Evolutionary conservation across 2,888 invertebrate genomes (phyloP).

Genomic region (Rhagophthalmus giganteus): DNA sequence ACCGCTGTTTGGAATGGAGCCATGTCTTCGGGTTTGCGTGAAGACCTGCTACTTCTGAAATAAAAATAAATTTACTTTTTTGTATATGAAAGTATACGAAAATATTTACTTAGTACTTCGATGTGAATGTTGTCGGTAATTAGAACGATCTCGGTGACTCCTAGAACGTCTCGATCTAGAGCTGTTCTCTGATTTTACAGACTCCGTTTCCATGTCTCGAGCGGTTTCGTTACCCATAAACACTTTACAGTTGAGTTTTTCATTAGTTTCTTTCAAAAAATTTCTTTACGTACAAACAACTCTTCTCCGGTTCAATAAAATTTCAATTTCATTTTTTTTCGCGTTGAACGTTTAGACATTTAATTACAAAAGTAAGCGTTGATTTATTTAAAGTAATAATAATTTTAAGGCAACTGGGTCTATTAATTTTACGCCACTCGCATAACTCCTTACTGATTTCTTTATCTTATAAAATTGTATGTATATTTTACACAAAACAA

Average conservation of each 20-base stretch:
- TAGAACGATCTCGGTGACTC: constrained; percentile 60
- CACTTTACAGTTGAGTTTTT: constrained; percentile 10
- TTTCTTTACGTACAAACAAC: no score
- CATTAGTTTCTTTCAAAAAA: constrained; percentile 15
- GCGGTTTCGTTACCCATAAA: constrained; percentile 58
- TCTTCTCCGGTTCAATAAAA: no score
- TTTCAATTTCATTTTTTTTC: no score
- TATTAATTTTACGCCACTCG: constrained; percentile 1
- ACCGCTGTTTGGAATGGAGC: constrained; percentile 87
- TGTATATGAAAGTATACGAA: no score
- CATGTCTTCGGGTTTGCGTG: constrained; percentile 69
- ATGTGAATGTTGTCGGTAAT: constrained; percentile 68
- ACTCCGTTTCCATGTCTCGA: constrained; percentile 87
- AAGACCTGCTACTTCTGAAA: constrained; percentile 66
- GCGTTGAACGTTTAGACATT: no score
- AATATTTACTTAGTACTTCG: constrained; percentile 66
- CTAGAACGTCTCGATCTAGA: constrained; percentile 76
- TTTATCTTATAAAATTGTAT: constrained; percentile 18
- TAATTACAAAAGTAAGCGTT: no score
- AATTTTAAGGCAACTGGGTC: background rate
- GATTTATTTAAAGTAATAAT: no score
- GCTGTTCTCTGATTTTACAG: constrained; percentile 89
- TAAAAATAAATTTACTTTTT: no score
- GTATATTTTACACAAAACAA: constrained; percentile 7
- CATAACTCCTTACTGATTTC: constrained; percentile 4